Conservation (phyloP, 1,140 invertebrate species). For the Andricus grossulariae region DNA sequence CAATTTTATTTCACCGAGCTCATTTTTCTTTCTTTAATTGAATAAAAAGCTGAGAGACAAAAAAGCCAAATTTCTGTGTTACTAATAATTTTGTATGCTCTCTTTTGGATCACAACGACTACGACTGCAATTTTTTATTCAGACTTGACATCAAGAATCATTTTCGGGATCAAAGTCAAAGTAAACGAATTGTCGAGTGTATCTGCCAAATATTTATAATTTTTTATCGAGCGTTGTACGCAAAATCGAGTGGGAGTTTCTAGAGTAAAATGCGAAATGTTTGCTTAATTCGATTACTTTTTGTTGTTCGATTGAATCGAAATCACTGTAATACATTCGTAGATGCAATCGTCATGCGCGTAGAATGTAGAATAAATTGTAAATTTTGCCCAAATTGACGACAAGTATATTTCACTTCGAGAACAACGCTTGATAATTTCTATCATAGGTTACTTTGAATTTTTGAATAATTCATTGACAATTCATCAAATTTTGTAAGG, state of each 20-base stretch:
- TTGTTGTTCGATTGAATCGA: slow-evolving; percentile 16
- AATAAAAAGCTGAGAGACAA: neutral
- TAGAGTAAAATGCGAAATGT: neutral
- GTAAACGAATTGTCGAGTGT: neutral
- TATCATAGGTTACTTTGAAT: neutral
- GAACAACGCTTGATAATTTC: neutral
- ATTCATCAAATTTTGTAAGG: too few relatives aligned
- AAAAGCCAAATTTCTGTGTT: slow-evolving; percentile 16
- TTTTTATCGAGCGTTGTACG: slow-evolving; percentile 28
- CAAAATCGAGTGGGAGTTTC: neutral
- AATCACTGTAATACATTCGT: slow-evolving; percentile 5
- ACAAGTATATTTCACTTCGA: slow-evolving; percentile 1
- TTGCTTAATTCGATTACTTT: slow-evolving; percentile 9
- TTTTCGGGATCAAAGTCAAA: slow-evolving; percentile 12
- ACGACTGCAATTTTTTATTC: neutral
- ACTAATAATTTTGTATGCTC: slow-evolving; percentile 11
- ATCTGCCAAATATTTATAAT: slow-evolving; percentile 29
- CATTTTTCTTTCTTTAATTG: neutral
- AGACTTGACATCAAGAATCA: slow-evolving; percentile 15
- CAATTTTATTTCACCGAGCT: neutral
- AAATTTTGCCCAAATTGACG: slow-evolving; percentile 11
- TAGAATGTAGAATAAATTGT: slow-evolving; percentile 22
- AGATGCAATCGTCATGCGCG: neutral
- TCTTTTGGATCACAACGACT: neutral
- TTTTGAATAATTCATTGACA: neutral